These are phyloP conservation scores for Lottia scabra DNA, from an alignment of 2,888 invertebrate genomes.

Conservation along the genomic window DNA sequence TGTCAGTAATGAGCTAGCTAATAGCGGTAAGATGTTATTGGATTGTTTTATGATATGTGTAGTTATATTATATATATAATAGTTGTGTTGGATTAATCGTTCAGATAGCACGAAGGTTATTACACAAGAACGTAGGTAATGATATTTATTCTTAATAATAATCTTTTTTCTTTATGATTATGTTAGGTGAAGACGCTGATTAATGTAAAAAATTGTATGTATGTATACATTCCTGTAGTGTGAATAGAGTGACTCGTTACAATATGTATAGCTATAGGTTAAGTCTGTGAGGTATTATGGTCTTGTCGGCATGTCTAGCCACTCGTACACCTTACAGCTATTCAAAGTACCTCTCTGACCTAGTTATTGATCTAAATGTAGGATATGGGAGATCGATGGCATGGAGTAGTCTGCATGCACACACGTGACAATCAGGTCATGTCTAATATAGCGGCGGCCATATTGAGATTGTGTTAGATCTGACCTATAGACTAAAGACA, in stretches of 20 bases:
- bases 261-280: constrained; percentile 2
- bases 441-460: constrained; percentile 2
- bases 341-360: constrained; percentile 7
- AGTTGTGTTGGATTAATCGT: constrained; percentile 1
- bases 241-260: constrained; percentile 1
- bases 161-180: neutral
- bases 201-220: neutral
- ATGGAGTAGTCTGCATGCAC: constrained; percentile 5
- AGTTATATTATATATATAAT: neutral
- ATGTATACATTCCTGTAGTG: neutral
- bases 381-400: constrained; percentile 4
- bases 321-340: constrained; percentile 4
- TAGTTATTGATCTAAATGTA: constrained; percentile 1
- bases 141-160: neutral
- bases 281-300: constrained; percentile 4
- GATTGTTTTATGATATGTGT: constrained; percentile 4
- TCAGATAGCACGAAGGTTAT: neutral
- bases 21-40: constrained; percentile 16
- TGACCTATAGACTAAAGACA: constrained; percentile 4
- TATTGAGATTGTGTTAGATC: constrained; percentile 5
- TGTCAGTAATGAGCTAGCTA: constrained; percentile 17
- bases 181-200: constrained; percentile 1
- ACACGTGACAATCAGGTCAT: constrained; percentile 7
- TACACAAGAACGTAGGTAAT: neutral
- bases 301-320: constrained; percentile 5